Evolutionary conservation across 2,113 vertebrate genomes (phyloP).

Genomic region (Beaufortia kweichowensis): DNA sequence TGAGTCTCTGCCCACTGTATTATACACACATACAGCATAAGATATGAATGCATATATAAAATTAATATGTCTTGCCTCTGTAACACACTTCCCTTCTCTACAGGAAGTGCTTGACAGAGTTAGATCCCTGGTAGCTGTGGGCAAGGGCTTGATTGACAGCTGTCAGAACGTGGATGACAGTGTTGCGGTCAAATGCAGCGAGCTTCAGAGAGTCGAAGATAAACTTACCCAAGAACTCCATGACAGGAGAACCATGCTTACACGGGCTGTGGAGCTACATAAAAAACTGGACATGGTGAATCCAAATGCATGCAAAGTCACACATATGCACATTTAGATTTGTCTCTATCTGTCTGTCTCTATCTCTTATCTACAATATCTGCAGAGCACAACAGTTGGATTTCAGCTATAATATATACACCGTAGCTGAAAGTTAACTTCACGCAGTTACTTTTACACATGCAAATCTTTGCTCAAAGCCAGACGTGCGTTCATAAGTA

Average conservation of each 20-base stretch:
- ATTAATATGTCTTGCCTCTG: not conserved
- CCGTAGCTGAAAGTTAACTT: not conserved
- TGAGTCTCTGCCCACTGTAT: not conserved
- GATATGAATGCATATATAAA: not conserved
- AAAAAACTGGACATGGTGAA: constrained; percentile 46
- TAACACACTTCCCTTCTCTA: not conserved
- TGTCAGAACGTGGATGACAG: constrained; percentile 37
- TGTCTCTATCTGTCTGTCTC: no score
- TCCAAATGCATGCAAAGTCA: not conserved
- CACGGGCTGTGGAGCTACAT: constrained; percentile 40
- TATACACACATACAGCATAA: not conserved
- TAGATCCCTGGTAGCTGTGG: constrained; percentile 28
- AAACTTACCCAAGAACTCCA: constrained; percentile 38
- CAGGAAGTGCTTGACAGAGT: constrained; percentile 47
- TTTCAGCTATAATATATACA: no score
- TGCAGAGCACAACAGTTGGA: no score
- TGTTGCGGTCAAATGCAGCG: constrained; percentile 38
- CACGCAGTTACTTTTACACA: not conserved
- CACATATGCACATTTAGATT: not conserved
- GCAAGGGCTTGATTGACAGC: constrained; percentile 29
- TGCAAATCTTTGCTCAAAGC: not conserved
- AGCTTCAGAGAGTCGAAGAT: constrained; percentile 36
- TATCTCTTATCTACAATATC: no score
- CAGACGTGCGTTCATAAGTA: not conserved
- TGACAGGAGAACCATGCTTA: constrained; percentile 31